These are phyloP conservation scores for Orchestia grillus DNA, from an alignment of 1,140 invertebrate genomes.

Conservation along the genomic window DNA sequence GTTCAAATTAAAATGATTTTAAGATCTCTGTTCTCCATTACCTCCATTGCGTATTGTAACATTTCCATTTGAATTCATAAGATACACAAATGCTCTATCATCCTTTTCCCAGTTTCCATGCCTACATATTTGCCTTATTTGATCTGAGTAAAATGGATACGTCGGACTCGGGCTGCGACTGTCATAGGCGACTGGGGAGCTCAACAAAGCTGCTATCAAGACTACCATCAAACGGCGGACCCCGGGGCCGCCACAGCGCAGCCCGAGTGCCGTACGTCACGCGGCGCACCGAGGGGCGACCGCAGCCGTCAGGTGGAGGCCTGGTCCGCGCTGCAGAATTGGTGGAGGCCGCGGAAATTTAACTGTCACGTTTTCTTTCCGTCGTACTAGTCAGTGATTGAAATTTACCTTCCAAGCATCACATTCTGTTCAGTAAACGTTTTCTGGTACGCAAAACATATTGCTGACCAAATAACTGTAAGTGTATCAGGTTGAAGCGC, in stretches of 20 bases:
- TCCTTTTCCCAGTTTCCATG: not conserved
- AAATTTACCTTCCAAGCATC: not conserved
- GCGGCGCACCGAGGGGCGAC: not conserved
- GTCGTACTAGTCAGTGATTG: not conserved
- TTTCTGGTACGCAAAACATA: not conserved
- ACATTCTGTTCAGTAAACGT: not conserved
- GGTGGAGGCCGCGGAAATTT: not conserved
- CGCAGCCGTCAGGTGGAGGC: not conserved
- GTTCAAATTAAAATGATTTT: too few species aligned
- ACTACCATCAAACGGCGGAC: not conserved
- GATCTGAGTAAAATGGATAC: not conserved
- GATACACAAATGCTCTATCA: not conserved
- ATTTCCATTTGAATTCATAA: not conserved
- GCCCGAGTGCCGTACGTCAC: not conserved
- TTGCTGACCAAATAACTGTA: not conserved
- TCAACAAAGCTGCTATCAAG: not conserved
- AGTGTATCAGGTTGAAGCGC: not conserved
- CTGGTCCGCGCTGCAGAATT: not conserved
- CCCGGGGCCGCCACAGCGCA: not conserved
- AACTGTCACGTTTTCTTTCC: not conserved
- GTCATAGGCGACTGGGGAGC: not conserved
- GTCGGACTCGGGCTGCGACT: not conserved
- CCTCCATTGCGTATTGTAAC: too few species aligned
- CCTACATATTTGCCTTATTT: not conserved
- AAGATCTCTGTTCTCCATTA: too few species aligned